phyloP scores from a whole-genome alignment of 2,888 invertebrate species.

The Autographa gamma region DNA sequence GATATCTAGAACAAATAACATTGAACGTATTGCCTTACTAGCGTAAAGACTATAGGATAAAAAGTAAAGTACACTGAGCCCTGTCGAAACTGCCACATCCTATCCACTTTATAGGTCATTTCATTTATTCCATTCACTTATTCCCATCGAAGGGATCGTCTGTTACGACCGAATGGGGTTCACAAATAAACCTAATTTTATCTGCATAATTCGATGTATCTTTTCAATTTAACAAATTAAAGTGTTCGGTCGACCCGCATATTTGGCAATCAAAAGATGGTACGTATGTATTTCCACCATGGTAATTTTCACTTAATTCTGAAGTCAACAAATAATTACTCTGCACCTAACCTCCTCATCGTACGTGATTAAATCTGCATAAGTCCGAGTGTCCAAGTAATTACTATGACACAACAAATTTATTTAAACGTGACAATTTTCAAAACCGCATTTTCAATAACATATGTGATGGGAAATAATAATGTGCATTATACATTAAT shows the following conservation, averaged over 20 bases:
- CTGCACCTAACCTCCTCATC: conserved; percentile 32
- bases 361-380: conserved; percentile 53
- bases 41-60: conserved; percentile 52
- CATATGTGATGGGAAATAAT: conserved; percentile 33
- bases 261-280: conserved; percentile 40
- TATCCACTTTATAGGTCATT: conserved; percentile 85
- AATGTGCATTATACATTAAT: conserved; percentile 39
- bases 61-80: conserved; percentile 72
- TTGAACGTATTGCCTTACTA: conserved; percentile 26
- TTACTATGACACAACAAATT: conserved; percentile 22
- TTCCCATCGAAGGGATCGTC: conserved; percentile 81
- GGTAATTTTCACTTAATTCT: conserved; percentile 44
- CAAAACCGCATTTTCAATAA: conserved; percentile 31
- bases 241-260: conserved; percentile 64
- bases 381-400: conserved; percentile 20
- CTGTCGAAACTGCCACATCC: conserved; percentile 77
- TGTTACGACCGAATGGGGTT: conserved; percentile 84
- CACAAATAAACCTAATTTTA: conserved; percentile 86
- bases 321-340: conserved; percentile 50
- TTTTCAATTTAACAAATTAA: conserved; percentile 88
- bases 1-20: conserved; percentile 33
- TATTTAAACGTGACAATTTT: conserved; percentile 34
- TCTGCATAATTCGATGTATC: conserved; percentile 84
- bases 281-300: conserved; percentile 38
- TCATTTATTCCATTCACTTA: conserved; percentile 86